These are phyloP conservation scores for Fistularia tabacaria DNA, from an alignment of 2,797 vertebrate genomes.

Conservation along the genomic window DNA sequence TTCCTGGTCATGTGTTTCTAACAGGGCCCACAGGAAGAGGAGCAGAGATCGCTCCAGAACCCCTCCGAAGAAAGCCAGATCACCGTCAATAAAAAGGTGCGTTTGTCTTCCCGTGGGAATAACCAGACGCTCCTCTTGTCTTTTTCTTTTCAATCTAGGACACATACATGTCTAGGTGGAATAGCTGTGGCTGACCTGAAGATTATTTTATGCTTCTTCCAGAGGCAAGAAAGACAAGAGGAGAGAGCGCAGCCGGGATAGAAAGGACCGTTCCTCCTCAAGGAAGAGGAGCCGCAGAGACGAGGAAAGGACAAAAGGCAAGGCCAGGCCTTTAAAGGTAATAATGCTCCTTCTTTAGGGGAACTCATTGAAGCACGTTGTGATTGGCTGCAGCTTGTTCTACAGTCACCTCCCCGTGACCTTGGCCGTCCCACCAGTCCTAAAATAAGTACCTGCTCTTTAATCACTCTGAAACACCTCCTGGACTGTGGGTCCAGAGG, in stretches of 20 bases:
- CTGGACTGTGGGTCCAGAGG: too few relatives aligned
- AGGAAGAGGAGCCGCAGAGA: slow-evolving; percentile 85
- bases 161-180: too few relatives aligned
- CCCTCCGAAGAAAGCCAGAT: slow-evolving; percentile 79
- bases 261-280: slow-evolving; percentile 78
- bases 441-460: too few relatives aligned
- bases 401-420: too few relatives aligned
- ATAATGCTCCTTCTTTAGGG: not conserved
- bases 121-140: too few relatives aligned
- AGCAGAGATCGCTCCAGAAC: slow-evolving; percentile 85
- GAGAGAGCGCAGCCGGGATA: slow-evolving; percentile 81
- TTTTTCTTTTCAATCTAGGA: too few relatives aligned
- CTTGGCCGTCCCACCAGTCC: too few relatives aligned
- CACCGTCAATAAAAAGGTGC: slow-evolving; percentile 82
- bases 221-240: slow-evolving; percentile 89
- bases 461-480: too few relatives aligned
- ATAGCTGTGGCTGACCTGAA: not conserved
- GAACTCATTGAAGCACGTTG: not conserved
- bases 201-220: slow-evolving; percentile 12
- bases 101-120: too few relatives aligned
- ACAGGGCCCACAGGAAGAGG: slow-evolving; percentile 82
- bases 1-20: slow-evolving; percentile 1
- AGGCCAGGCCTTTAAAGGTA: slow-evolving; percentile 51
- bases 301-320: slow-evolving; percentile 74
- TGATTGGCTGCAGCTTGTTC: too few relatives aligned